A percentile compares a stretch with the other conserved stretches of the same genome.
Conservation (phyloP, 92 coral and sea anemone species). For the Plumapathes pennacea region DNA sequence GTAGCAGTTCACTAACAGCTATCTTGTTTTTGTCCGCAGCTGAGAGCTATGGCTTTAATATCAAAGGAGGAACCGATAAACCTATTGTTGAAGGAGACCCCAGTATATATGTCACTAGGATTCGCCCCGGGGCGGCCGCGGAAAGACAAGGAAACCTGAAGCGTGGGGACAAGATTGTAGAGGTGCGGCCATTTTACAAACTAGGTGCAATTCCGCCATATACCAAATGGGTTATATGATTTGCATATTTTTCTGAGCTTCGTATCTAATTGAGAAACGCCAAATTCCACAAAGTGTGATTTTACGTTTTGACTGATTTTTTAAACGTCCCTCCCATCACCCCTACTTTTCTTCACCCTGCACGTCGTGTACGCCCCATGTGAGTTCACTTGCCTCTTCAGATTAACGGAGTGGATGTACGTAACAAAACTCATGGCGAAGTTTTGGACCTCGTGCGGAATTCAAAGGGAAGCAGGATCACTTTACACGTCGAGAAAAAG, state of each 20-base stretch:
- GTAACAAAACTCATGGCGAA: slow-evolving; percentile 65
- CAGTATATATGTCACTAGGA: slow-evolving; percentile 74
- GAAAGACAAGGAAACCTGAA: slow-evolving; percentile 85
- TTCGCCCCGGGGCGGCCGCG: slow-evolving; percentile 91
- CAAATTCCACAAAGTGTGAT: no score
- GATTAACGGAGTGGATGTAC: slow-evolving; percentile 69
- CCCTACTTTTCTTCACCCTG: no score
- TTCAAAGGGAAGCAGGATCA: slow-evolving; percentile 54
- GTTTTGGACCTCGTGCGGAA: slow-evolving; percentile 65
- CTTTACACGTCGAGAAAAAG: slow-evolving; percentile 48
- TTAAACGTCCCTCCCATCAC: no score
- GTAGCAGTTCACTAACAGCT: no score
- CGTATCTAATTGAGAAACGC: no score
- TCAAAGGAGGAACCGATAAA: slow-evolving; percentile 89
- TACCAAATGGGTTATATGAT: no score
- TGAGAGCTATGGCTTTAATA: slow-evolving; percentile 94
- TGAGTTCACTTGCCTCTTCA: slow-evolving; percentile 20
- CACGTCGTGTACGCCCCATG: no score
- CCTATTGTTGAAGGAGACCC: slow-evolving; percentile 80
- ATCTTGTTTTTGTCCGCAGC: no score
- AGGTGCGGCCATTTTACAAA: no score
- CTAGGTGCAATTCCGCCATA: no score
- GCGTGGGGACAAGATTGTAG: slow-evolving; percentile 88
- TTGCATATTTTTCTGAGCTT: no score
- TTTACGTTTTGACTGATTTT: no score